Evolutionary conservation across 2,113 vertebrate species (phyloP).

Genomic region (Gymnarchus niloticus): DNA sequence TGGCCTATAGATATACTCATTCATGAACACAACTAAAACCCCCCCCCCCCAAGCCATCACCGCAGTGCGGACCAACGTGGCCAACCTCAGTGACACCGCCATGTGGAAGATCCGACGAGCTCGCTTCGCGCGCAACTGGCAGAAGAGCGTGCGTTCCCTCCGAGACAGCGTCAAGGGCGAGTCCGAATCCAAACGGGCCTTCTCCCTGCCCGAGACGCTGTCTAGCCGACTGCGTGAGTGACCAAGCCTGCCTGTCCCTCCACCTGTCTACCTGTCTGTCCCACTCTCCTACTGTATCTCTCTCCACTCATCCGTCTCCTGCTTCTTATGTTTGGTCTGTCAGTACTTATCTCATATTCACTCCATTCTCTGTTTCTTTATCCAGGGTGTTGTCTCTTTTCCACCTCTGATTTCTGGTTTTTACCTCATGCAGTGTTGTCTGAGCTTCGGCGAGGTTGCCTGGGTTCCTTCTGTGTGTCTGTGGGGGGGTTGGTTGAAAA

Average conservation of each 20-base stretch:
- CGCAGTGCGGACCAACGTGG: slow-evolving; percentile 92
- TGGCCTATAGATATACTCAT: neutral
- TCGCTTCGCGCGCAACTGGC: slow-evolving; percentile 91
- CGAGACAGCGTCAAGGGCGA: slow-evolving; percentile 89
- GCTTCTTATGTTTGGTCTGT: neutral
- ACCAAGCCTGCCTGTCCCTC: neutral
- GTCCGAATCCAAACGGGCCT: slow-evolving; percentile 81
- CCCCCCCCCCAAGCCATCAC: slow-evolving; percentile 76
- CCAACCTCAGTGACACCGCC: slow-evolving; percentile 91
- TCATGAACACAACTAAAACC: neutral
- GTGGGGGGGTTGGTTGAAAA: neutral
- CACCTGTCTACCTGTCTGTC: neutral
- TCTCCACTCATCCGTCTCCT: slow-evolving; percentile 22
- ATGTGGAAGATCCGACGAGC: slow-evolving; percentile 98
- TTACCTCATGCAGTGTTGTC: slow-evolving; percentile 1
- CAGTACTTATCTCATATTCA: neutral
- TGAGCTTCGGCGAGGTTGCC: slow-evolving; percentile 21
- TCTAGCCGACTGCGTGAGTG: slow-evolving; percentile 90
- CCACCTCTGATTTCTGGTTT: slow-evolving; percentile 8
- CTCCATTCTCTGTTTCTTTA: neutral
- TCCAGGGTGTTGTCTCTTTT: neutral
- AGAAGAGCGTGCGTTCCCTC: slow-evolving; percentile 93
- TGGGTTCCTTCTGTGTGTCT: neutral
- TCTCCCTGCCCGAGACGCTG: slow-evolving; percentile 90
- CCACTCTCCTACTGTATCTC: slow-evolving; percentile 25